These are phyloP conservation scores for Euschistus heros DNA, from an alignment of 1,140 invertebrate genomes.

Conservation along the genomic window DNA sequence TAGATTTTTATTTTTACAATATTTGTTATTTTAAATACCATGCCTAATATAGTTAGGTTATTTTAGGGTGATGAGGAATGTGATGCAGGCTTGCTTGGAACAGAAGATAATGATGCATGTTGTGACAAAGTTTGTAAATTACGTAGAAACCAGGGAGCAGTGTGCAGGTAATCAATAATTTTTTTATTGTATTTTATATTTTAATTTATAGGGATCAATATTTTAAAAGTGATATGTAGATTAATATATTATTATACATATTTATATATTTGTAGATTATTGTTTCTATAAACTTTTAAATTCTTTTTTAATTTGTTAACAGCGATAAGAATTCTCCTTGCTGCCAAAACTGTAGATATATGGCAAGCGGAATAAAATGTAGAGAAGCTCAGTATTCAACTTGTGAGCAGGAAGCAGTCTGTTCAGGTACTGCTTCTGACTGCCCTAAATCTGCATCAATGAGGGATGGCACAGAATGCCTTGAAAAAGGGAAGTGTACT, in stretches of 20 bases:
- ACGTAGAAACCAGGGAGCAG: slow-evolving; percentile 61
- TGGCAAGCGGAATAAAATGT: slow-evolving; percentile 68
- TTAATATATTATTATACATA: too few species aligned
- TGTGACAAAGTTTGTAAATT: slow-evolving; percentile 88
- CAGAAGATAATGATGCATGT: slow-evolving; percentile 82
- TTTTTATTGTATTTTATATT: too few species aligned
- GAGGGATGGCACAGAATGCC: slow-evolving; percentile 72
- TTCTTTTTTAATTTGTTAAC: slow-evolving; percentile 21
- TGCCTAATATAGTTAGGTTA: too few species aligned
- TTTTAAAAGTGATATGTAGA: too few species aligned
- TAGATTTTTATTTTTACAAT: too few species aligned
- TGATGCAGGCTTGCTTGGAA: slow-evolving; percentile 79
- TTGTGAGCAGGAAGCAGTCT: slow-evolving; percentile 78
- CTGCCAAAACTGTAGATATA: slow-evolving; percentile 79
- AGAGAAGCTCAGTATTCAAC: slow-evolving; percentile 77
- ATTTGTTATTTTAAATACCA: too few species aligned
- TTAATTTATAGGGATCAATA: too few species aligned
- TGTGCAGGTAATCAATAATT: slow-evolving; percentile 72
- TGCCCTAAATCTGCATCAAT: slow-evolving; percentile 76
- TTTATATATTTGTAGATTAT: too few species aligned
- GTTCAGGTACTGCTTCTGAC: slow-evolving; percentile 56
- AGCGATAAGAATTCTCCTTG: slow-evolving; percentile 92
- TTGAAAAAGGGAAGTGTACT: slow-evolving; percentile 77
- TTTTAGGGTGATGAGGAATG: slow-evolving; percentile 79
- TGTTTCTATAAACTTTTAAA: too few species aligned